Percentiles rank a stretch among this genome's conserved stretches.
Conservation (phyloP, 1,140 invertebrate genomes). For the Drosophila mauritiana region DNA sequence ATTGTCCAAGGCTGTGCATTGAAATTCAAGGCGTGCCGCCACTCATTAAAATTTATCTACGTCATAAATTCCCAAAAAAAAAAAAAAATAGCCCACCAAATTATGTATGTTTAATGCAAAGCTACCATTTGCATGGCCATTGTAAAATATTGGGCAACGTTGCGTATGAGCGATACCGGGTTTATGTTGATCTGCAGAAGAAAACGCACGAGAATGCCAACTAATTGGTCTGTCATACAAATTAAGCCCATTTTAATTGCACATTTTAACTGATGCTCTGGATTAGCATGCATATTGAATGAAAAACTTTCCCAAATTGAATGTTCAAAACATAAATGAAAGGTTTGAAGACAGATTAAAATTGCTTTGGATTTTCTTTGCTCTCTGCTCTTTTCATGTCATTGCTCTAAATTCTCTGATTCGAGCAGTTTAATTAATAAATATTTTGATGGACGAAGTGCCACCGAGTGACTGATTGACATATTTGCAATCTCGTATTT, state of each 20-base stretch:
- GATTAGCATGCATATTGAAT: conserved; percentile 23
- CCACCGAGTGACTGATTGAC: conserved; percentile 23
- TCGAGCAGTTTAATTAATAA: conserved; percentile 35
- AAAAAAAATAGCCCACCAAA: conserved; percentile 37
- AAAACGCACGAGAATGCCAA: neutral
- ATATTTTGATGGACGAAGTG: conserved; percentile 30
- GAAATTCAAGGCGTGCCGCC: conserved; percentile 73
- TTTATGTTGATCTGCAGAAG: neutral
- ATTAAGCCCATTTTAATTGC: conserved; percentile 31
- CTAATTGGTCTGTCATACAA: conserved; percentile 41
- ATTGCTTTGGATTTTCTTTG: neutral
- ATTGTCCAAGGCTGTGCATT: conserved; percentile 66
- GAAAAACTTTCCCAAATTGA: neutral
- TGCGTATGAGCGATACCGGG: conserved; percentile 15
- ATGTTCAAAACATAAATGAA: conserved; percentile 7
- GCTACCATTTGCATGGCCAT: conserved; percentile 16
- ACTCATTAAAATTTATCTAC: conserved; percentile 72
- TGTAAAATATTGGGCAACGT: conserved; percentile 21
- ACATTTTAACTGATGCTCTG: conserved; percentile 5
- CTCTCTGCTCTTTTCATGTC: neutral
- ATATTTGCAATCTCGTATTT: conserved; percentile 61
- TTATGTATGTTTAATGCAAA: conserved; percentile 22
- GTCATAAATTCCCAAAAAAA: conserved; percentile 60
- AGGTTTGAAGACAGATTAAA: conserved; percentile 6
- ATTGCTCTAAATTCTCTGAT: conserved; percentile 22